A percentile compares a stretch with the other conserved stretches of the same genome.
Conservation (phyloP, 2,113 vertebrate species). For the Ophiodon elongatus region DNA sequence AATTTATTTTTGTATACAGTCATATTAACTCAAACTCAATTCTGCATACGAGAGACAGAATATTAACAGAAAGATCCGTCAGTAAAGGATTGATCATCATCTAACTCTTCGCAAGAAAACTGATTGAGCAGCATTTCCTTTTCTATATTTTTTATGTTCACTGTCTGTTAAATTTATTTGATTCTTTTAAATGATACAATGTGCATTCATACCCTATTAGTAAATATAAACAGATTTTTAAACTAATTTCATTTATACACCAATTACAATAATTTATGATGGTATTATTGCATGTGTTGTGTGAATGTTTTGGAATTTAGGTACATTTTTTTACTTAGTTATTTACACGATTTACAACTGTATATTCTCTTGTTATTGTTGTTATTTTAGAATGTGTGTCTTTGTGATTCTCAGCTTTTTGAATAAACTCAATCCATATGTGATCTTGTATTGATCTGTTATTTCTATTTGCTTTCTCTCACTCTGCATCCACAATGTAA, state of each 20-base stretch:
- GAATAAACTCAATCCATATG: slow-evolving; percentile 1
- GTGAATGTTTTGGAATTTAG: neutral
- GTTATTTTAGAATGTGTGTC: neutral
- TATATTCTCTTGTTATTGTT: neutral
- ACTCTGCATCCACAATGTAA: slow-evolving; percentile 53
- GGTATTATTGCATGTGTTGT: neutral
- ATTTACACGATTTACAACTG: neutral
- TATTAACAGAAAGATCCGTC: too few relatives aligned
- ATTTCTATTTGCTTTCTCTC: slow-evolving; percentile 25
- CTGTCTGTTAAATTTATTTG: neutral
- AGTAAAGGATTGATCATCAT: neutral
- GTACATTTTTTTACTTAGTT: neutral
- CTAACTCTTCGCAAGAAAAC: neutral
- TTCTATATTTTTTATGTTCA: neutral
- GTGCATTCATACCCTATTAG: neutral
- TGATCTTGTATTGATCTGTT: slow-evolving; percentile 6
- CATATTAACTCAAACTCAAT: neutral
- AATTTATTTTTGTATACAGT: too few relatives aligned
- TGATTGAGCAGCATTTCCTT: neutral
- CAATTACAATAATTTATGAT: neutral
- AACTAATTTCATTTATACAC: neutral
- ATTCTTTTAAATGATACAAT: neutral
- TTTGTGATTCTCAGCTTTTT: neutral
- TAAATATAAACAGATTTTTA: neutral
- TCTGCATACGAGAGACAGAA: neutral